A percentile compares a stretch with the other conserved stretches of the same genome.
Conservation (phyloP, 2,113 vertebrate species). For the Neogobius melanostomus region DNA sequence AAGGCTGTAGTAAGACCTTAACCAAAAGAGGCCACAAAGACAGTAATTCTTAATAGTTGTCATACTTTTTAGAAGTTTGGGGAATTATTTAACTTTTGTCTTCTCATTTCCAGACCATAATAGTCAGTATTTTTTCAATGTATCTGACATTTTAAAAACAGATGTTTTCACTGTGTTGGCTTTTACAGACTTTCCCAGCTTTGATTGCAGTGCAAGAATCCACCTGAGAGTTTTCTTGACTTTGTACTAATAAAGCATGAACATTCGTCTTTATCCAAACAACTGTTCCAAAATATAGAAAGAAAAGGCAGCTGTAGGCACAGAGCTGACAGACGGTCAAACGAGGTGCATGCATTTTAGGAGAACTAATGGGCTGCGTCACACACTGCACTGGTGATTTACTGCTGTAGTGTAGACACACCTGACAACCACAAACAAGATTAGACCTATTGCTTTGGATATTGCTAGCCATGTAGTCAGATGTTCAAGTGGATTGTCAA, state of each 20-base stretch:
- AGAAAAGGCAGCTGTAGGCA: constrained; percentile 19
- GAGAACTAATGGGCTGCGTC: constrained; percentile 44
- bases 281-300: constrained; percentile 15
- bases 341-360: constrained; percentile 31
- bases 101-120: neutral
- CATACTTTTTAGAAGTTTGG: neutral
- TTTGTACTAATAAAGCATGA: constrained; percentile 34
- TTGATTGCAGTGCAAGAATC: neutral
- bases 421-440: constrained; percentile 38
- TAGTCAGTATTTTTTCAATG: neutral
- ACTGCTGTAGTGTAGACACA: constrained; percentile 24
- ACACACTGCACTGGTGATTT: constrained; percentile 25
- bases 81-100: neutral
- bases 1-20: too few species aligned
- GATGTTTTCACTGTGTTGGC: constrained; percentile 1
- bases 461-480: too few species aligned
- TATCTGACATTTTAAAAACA: neutral
- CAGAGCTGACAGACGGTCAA: constrained; percentile 27
- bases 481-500: too few species aligned
- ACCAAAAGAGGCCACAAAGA: too few species aligned
- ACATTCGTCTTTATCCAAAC: constrained; percentile 12
- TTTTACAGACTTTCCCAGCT: neutral
- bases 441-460: neutral
- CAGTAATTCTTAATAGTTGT: too few species aligned
- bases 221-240: constrained; percentile 5